Conservation (phyloP, 2,113 vertebrate species). For the Gambusia holbrooki region DNA sequence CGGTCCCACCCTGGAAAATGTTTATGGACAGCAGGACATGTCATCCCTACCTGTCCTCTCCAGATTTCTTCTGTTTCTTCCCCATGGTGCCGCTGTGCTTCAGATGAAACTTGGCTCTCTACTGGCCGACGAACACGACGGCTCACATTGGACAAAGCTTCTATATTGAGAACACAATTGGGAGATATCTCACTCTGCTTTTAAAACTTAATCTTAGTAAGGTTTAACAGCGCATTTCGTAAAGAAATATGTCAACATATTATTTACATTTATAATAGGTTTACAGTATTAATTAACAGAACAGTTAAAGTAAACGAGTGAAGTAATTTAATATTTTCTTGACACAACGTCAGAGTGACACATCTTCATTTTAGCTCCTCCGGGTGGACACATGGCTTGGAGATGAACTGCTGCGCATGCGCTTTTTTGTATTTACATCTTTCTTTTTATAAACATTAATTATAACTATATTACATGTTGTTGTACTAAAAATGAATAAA, state of each 20-base stretch:
- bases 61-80: constrained; percentile 82
- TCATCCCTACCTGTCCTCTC: constrained; percentile 76
- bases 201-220: background rate
- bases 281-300: background rate
- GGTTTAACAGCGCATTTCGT: background rate
- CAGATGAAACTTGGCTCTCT: constrained; percentile 39
- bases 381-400: constrained; percentile 19
- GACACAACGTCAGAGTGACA: constrained; percentile 14
- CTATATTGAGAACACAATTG: fast-evolving
- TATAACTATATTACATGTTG: background rate
- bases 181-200: background rate
- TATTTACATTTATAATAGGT: background rate
- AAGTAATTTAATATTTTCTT: background rate
- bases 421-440: background rate
- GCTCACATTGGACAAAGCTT: constrained; percentile 55
- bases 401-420: constrained; percentile 60
- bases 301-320: background rate
- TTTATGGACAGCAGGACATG: fast-evolving
- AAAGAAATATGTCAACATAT: background rate
- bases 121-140: constrained; percentile 40
- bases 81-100: constrained; percentile 69
- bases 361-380: background rate
- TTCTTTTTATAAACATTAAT: background rate
- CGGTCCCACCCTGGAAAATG: background rate
- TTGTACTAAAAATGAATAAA: no score